Evolutionary conservation across 2,797 vertebrate genomes (phyloP).

Genomic region (Muraenolepis orangiensis): DNA sequence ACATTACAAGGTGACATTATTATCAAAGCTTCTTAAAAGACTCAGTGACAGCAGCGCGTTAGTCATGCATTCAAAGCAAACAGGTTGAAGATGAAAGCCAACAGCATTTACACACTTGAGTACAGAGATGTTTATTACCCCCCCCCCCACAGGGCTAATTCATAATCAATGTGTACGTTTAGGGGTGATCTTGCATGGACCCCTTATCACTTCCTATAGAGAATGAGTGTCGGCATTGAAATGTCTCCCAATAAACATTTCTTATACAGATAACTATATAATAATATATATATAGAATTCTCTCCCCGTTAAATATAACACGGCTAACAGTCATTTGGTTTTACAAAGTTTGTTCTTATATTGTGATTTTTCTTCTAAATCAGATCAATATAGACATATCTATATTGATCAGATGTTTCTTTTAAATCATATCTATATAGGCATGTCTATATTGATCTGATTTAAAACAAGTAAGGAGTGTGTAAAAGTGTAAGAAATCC

Average conservation of each 20-base stretch:
- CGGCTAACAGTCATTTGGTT: neutral
- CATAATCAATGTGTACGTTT: neutral
- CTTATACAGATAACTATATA: too few species aligned
- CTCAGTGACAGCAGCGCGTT: neutral
- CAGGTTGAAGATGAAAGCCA: neutral
- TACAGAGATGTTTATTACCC: neutral
- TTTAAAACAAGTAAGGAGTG: too few species aligned
- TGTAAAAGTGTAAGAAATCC: too few species aligned
- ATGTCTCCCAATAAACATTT: neutral
- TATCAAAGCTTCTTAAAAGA: neutral
- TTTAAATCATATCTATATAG: too few species aligned
- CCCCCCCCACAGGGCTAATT: neutral
- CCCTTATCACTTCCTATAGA: neutral
- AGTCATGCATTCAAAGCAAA: neutral
- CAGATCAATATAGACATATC: neutral
- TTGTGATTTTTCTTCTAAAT: neutral
- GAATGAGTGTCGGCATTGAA: neutral
- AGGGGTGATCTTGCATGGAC: too few species aligned
- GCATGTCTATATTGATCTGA: too few species aligned
- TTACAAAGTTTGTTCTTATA: neutral
- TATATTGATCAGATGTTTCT: too few species aligned
- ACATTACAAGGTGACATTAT: neutral
- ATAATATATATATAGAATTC: neutral
- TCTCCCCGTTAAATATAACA: neutral
- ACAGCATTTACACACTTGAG: neutral